Base-by-base conservation (phyloP, 2,797 vertebrate genomes). In the Coccyzus lansbergi region DNA sequence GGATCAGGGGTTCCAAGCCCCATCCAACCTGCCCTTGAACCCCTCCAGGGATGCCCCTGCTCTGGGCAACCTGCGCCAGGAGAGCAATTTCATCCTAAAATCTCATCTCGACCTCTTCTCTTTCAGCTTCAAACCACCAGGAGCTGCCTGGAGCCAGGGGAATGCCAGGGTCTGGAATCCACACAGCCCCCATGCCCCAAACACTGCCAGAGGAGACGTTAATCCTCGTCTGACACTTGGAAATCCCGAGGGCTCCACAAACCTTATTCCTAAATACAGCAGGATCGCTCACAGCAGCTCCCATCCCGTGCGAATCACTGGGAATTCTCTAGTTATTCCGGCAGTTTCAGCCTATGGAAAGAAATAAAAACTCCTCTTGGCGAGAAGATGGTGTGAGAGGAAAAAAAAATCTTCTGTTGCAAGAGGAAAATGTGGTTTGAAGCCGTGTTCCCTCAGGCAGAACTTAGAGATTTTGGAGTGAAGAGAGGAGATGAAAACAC, bases 381-480 rank as follows among this genome's bases (percentile, higher is more conserved):
- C 1, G 3, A 10, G 20, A 21, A 8, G 21, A 16, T 4, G 55
- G 36, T 15, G 26, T 3, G 2, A 1, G 51, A 81, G 49, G 52
- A n/a, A 68, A 40, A 16, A 28, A 55, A 79, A 64, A 9, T 20
- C 10, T 9, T 72, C 53, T 24, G 4, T 20, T 17, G 0, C 6
- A 31, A 25, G 40, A 22, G 5, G 53, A 81, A 56, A 71, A 22
- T 2, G 0, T 0, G 6, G 25, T 17, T n/a, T 19, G 62, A 60
- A 34, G 14, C 15, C 0, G 0, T 3, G 49, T 8, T 33, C 33
- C 58, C n/a, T 10, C 7, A 2, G 22, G 40, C n/a, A 24, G n/a
- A n/a, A n/a, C n/a, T n/a, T n/a, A n/a, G n/a, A n/a, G n/a, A n/a
- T n/a, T n/a, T n/a, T n/a, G n/a, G n/a, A n/a, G n/a, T n/a, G n/a